Evolutionary conservation across 2,797 vertebrate genomes (phyloP), one percentile per base, ranked within the genome.

Genomic region (Enteromius mattozi): DNA sequence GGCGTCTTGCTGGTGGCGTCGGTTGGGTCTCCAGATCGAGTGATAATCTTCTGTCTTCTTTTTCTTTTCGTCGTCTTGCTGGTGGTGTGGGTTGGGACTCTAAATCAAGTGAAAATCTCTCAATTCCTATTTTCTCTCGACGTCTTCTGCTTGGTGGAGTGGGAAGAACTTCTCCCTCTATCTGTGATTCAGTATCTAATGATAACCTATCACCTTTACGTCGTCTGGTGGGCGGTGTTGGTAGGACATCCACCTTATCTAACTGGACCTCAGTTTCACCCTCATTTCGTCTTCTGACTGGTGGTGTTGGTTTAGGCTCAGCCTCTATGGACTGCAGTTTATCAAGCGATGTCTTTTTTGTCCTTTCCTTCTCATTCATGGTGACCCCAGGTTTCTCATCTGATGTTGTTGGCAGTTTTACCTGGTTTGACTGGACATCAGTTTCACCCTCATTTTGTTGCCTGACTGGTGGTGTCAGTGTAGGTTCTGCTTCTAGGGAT

Each of bases 131-230:
- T 45, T 71, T 84, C 2, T 84, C 82, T 71, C 12, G 49, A 78
- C 4, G 66, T 61, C 65, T 45, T 78, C 75, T 56, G 72, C 66
- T 81, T 77, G 85, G 86, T 70, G 86, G 87, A 37, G 86, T 87
- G 40, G 85, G 83, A 45, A 85, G n/a, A 79, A 88, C 54, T 9
- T 80, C 86, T 61, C 27, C 35, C 30, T n/a, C 63, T 47, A 51
- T 69, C 4, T 80, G 70, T 13, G 40, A 68, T 47, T 78, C 76
- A 80, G 51, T 37, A 51, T 84, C 77, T 37, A 69, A 65, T 70
- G 35, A 81, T 19, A 42, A 61, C 42, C 47, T 47, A 61, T 88
- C 78, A 47, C 42, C 51, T 74, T 63, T 76, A 24, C 37, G 19
- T 37, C 16, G 80, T 59, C 85, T 76, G 10, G 30, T 81, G 9